Base-by-base conservation (phyloP, 2,888 invertebrate species). In the Pecten maximus region DNA sequence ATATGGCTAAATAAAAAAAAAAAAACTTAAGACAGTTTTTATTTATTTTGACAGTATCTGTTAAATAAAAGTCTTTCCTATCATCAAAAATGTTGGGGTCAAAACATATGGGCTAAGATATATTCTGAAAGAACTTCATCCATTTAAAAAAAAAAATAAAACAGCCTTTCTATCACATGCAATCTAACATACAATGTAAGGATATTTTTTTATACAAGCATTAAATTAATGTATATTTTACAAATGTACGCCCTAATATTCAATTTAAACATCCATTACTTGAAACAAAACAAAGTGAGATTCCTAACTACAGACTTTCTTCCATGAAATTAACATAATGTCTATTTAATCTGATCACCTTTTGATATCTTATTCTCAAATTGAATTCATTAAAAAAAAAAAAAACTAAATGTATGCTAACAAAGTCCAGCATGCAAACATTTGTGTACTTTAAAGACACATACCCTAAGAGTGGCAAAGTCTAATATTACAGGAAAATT, bases 221-320 rank as follows among this genome's bases (percentile, higher is more conserved):
- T 74, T 74, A 74, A 74, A 74, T 74, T 74, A 74, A 35, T 74
- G 74, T 74, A 35, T 74, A 74, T 74, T 74, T 74, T 74, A 74
- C 74, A 74, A 74, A 74, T 35, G 35, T 74, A 74, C 74, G 74
- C 74, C 35, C 74, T 74, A 35, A 74, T 74, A 74, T 35, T 74
- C 74, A 54, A 54, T n/a, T 23, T 54, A 54, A 54, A 19, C 54
- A 54, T 2, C 54, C 6, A 74, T 23, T 74, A 35, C 1, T 28
- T 74, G 12, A 74, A 35, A 10, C 28, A 74, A 74, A 74, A 74
- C 8, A 74, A 74, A 74, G 74, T 35, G 74, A 74, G 74, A 74
- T 74, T 74, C 74, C 74, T 74, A 74, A 74, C 74, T 74, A 74
- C 74, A 35, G 74, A 28, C 28, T 74, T 35, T 35, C 35, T 35